These are phyloP conservation scores for Benitochromis conjunctus DNA, from an alignment of 2,113 vertebrate genomes.

Conservation along the genomic window DNA sequence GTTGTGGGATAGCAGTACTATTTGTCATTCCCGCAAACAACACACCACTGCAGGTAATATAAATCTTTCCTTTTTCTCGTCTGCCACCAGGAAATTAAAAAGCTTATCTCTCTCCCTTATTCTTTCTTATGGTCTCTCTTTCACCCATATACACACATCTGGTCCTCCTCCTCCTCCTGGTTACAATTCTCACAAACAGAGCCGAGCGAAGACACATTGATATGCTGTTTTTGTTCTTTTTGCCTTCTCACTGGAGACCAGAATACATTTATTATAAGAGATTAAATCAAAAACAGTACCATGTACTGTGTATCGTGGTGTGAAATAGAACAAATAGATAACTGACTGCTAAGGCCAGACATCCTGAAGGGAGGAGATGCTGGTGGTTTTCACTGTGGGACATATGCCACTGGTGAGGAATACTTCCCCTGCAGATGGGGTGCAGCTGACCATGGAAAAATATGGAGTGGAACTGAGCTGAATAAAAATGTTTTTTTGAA, in stretches of 20 bases:
- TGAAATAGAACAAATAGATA: neutral
- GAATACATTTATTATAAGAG: neutral
- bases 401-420: neutral
- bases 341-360: neutral
- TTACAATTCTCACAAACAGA: slow-evolving; percentile 29
- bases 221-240: neutral
- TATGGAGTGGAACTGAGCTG: neutral
- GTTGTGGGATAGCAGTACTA: neutral
- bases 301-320: neutral
- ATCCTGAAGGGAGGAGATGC: neutral
- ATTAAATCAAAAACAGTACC: neutral
- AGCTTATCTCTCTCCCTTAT: slow-evolving; percentile 24
- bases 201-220: neutral
- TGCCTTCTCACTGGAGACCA: neutral
- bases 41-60: slow-evolving; percentile 9
- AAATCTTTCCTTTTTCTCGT: slow-evolving; percentile 45
- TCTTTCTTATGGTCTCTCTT: neutral
- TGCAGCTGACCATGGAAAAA: neutral
- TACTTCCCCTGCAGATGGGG: neutral
- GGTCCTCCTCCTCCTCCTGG: neutral
- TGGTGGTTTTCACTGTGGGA: neutral
- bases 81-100: slow-evolving; percentile 60
- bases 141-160: neutral
- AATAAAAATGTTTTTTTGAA: neutral
- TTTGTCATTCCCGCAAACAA: slow-evolving; percentile 30